phyloP scores from a whole-genome alignment of 2,888 invertebrate species.

The Prosopocoilus inquinatus region DNA sequence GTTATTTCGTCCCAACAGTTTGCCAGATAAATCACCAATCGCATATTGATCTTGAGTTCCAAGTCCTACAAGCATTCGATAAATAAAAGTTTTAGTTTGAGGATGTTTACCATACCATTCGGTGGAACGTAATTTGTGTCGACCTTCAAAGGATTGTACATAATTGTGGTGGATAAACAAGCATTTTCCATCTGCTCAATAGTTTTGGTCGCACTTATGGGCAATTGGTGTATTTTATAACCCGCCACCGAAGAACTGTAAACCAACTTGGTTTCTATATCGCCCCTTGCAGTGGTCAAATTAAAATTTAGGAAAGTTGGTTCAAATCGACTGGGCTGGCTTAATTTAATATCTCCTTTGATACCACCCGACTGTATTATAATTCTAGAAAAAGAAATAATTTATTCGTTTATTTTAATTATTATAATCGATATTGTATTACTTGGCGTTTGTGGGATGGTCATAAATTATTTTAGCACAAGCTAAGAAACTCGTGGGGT shows the following conservation, averaged over 20 bases:
- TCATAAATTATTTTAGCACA: constrained; percentile 78
- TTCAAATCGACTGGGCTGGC: constrained; percentile 79
- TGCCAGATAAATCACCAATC: constrained; percentile 86
- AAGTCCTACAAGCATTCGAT: constrained; percentile 52
- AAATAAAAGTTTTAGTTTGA: not conserved
- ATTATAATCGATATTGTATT: constrained; percentile 39
- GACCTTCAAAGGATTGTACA: constrained; percentile 73
- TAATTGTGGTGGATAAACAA: constrained; percentile 69
- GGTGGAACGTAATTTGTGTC: constrained; percentile 61
- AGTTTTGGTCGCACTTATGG: constrained; percentile 58
- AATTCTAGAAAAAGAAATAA: constrained; percentile 53
- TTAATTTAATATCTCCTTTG: constrained; percentile 73
- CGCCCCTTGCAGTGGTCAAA: constrained; percentile 62
- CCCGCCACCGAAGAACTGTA: constrained; percentile 72
- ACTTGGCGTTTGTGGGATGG: constrained; percentile 69
- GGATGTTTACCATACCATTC: constrained; percentile 53
- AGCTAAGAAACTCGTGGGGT: constrained; percentile 73
- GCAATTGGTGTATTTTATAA: constrained; percentile 71
- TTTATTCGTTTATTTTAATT: not conserved
- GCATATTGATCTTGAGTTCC: constrained; percentile 90
- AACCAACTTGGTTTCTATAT: constrained; percentile 68
- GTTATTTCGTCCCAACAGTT: constrained; percentile 72
- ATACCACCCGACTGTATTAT: constrained; percentile 76
- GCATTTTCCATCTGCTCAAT: constrained; percentile 51
- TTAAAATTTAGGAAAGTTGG: constrained; percentile 78